Conservation (phyloP, 2,888 invertebrate species). For the Ellobium chinense region DNA sequence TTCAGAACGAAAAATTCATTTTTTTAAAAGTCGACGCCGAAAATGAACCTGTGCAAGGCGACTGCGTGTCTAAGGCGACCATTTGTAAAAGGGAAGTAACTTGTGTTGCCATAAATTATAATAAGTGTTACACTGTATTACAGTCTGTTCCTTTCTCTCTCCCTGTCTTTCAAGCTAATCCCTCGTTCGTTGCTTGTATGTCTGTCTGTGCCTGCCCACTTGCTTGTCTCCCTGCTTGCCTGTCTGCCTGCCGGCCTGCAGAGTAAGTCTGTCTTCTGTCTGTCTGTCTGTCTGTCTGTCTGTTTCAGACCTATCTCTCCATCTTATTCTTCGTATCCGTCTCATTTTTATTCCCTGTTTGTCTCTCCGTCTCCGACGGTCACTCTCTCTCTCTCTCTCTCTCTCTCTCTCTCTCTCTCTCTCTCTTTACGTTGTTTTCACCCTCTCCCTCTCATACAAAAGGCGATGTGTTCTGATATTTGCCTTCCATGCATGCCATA, state of each 20-base stretch:
- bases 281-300: neutral
- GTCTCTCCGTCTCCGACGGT: neutral
- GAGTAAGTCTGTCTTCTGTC: neutral
- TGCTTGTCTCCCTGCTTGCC: neutral
- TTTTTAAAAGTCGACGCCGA: no score
- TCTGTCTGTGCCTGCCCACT: neutral
- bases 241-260: neutral
- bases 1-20: no score
- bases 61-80: no score
- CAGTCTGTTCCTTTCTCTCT: slow-evolving; percentile 24
- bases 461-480: no score
- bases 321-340: neutral
- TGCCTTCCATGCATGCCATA: no score
- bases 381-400: neutral
- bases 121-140: no score
- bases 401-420: neutral
- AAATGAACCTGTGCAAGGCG: no score
- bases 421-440: neutral
- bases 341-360: neutral
- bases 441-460: no score
- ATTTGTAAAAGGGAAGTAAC: no score
- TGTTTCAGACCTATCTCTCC: neutral
- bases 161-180: no score
- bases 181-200: neutral
- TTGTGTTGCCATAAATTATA: no score